A percentile compares a stretch with the other conserved stretches of the same genome.
These are phyloP conservation scores for Terebella lapidaria DNA, from an alignment of 2,888 invertebrate genomes.

Conservation along the genomic window DNA sequence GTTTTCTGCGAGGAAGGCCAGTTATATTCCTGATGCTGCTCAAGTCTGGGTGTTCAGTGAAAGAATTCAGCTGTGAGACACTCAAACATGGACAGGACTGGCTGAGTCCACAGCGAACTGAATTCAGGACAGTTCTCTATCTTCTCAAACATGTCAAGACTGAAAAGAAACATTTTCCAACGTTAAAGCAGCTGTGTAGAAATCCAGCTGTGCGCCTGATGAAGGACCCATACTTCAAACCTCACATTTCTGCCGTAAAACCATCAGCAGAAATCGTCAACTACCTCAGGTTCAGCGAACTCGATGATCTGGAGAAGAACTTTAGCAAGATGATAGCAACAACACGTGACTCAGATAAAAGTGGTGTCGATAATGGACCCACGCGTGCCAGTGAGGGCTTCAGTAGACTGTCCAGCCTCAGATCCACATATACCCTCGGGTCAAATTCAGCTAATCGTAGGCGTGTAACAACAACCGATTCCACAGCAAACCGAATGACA, in stretches of 20 bases:
- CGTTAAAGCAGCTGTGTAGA: conserved; percentile 28
- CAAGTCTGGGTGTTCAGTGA: conserved; percentile 11
- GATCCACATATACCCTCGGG: not conserved
- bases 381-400: not conserved
- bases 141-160: conserved; percentile 14
- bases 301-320: not conserved
- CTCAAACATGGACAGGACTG: not conserved
- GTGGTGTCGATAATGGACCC: not conserved
- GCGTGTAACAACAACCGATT: not conserved
- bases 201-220: conserved; percentile 5
- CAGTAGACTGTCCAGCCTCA: not conserved
- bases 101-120: not conserved
- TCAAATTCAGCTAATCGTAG: not conserved
- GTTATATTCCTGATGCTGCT: conserved; percentile 19
- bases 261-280: not conserved
- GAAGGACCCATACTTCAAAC: not conserved
- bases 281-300: not conserved
- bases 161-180: conserved; percentile 17
- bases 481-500: not conserved
- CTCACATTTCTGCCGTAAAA: not conserved
- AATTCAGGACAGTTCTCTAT: not conserved
- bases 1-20: conserved; percentile 12
- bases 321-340: not conserved
- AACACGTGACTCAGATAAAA: not conserved
- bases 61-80: not conserved